Percentiles rank a stretch among this genome's conserved stretches.
These are phyloP conservation scores for Macrobrachium nipponense DNA, from an alignment of 1,140 invertebrate species.

Conservation along the genomic window DNA sequence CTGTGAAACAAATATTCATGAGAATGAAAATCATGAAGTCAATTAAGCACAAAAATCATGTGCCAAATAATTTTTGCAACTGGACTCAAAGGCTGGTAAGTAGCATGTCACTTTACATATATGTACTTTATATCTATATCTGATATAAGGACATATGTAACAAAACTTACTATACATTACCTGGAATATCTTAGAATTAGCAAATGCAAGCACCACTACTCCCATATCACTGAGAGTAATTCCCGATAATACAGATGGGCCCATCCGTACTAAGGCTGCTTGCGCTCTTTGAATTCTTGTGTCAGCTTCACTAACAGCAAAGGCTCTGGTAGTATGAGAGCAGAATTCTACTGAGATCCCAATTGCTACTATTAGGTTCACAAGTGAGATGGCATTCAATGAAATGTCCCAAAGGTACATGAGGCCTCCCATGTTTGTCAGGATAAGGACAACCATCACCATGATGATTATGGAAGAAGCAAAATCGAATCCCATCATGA, in stretches of 20 bases:
- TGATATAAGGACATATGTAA: neutral
- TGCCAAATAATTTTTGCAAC: too few species aligned
- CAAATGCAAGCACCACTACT: constrained; percentile 88
- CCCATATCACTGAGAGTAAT: constrained; percentile 96
- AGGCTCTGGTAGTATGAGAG: constrained; percentile 86
- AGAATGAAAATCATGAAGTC: too few species aligned
- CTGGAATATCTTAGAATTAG: constrained; percentile 91
- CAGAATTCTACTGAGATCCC: constrained; percentile 97
- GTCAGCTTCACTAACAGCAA: constrained; percentile 76
- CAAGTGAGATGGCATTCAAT: constrained; percentile 92
- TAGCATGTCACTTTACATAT: too few species aligned
- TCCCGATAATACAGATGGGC: constrained; percentile 91
- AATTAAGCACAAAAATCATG: too few species aligned
- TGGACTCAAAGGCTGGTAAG: too few species aligned
- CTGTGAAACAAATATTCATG: constrained; percentile 51
- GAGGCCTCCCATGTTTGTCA: constrained; percentile 85
- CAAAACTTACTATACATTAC: constrained; percentile 68
- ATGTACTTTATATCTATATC: too few species aligned
- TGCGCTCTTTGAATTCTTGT: constrained; percentile 76
- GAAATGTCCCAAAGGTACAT: constrained; percentile 93
- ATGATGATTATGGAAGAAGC: constrained; percentile 82
- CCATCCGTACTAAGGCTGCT: constrained; percentile 82
- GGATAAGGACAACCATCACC: constrained; percentile 82
- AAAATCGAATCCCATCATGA: constrained; percentile 87
- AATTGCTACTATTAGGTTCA: constrained; percentile 95